Evolutionary conservation across 2,797 vertebrate species (phyloP), one percentile per base, ranked within the genome.

Genomic region (Helarctos malayanus): DNA sequence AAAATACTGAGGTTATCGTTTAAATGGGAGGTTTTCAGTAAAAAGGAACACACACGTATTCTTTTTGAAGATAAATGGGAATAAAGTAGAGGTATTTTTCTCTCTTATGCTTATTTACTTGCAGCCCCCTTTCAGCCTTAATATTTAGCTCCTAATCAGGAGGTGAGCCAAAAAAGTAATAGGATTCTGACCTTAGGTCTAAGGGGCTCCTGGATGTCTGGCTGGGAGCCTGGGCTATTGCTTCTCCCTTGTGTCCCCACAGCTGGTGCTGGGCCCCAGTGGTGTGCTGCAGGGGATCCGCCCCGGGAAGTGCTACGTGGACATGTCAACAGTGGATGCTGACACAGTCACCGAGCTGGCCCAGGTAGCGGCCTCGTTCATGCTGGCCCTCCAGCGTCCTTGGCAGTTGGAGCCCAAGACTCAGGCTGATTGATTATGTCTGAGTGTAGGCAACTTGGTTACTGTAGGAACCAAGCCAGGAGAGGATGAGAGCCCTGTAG

Each of bases 281-380:
- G 99, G 99, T 52, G 99, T 99, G 19, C 99, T 99, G 76, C 99
- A 99, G 98, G 99, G 99, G 65, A 99, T 99, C 98, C 99, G 99
- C 97, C 99, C 99, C 0, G 99, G 99, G 19, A 99, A 99, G 96
- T 99, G 99, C 98, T 99, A 99, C 0, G 99, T 99, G 65, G 99
- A 99, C 97, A 99, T 99, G 99, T 99, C 99, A 56, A 99, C 99
- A 0, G 99, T 99, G 76, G 99, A 99, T 92, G 99, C 99, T 52
- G 99, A 99, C 98, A 99, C 99, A 12, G 99, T 99, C 98, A 99
- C 99, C 73, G 99, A 99, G 97, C 98, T 99, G 85, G 99, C 99
- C 91, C 99, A 99, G 99, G 99, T 99, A 99, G 98, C 80, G 5
- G 14, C 65, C n/a, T 65, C 63, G 4, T 89, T 63, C 29, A 0